Evolutionary conservation across 2,113 vertebrate species (phyloP), one percentile per base, ranked within the genome.

Genomic region (Chaetodon auriga): DNA sequence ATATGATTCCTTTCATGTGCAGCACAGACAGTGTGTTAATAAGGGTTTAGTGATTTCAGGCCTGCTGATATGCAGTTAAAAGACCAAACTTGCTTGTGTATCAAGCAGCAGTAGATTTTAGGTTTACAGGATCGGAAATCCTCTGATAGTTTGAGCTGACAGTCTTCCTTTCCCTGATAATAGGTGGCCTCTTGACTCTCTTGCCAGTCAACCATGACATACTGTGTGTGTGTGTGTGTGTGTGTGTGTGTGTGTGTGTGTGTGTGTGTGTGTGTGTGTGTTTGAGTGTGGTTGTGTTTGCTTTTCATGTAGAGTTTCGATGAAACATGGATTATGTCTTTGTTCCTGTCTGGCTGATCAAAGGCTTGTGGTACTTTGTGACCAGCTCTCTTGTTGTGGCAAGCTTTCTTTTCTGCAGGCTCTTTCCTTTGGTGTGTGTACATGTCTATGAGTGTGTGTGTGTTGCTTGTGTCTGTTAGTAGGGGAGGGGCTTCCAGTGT

Each of bases 301-400:
- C 68, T 66, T 76, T 87, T 78, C 46, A 62, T 82, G 68, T 63
- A 49, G 45, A 63, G 64, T 68, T 77, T 64, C 54, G 48, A 66
- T 82, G 78, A 89, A 89, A 90, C 82, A 75, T 88, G 82, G 80
- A 85, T 89, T 84, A 80, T 62, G 72, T 87, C 86, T 88, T 85
- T 86, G 82, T 88, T 82, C 53, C 53, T 65, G 80, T 85, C 89
- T 78, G 46, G 38, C 21, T 78, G 72, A 89, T 90, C 71, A 87
- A 89, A 87, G 64, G 23, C 36, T 64, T 53, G 83, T 71, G 58
- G 61, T 60, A 62, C 87, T 84, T 68, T 70, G 54, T 77, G 23
- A 76, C 63, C 49, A 78, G 60, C 61, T 77, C 61, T 89, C 55
- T 71, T 75, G 25, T 80, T 82, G 80, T 83, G 80, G 86, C 57